Evolutionary conservation across 2,797 vertebrate genomes (phyloP).

Genomic region (Mormyrus hasselquistii): DNA sequence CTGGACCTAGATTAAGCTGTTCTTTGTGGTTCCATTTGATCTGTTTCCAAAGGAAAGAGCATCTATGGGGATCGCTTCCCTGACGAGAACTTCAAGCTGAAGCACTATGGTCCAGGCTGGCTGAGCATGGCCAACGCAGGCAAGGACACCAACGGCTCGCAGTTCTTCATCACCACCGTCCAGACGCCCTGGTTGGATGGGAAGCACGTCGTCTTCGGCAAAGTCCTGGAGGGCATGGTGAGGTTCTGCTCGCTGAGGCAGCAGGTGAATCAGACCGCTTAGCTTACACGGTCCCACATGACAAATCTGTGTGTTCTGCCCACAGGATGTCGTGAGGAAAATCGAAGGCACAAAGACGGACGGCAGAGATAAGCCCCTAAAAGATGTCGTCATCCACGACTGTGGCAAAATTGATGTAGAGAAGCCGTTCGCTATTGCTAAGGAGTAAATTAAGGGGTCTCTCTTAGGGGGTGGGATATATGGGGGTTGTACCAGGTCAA

Average conservation of each 20-base stretch:
- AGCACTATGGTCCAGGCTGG: conserved; percentile 86
- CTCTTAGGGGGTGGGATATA: neutral
- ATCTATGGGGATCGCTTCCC: conserved; percentile 94
- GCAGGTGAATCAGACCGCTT: neutral
- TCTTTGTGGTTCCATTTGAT: neutral
- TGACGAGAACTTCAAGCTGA: conserved; percentile 98
- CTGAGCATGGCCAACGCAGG: conserved; percentile 97
- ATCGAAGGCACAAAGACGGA: conserved; percentile 85
- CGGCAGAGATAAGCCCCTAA: conserved; percentile 79
- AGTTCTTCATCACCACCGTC: conserved; percentile 95
- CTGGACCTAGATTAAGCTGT: neutral
- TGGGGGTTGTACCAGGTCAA: conserved; percentile 34
- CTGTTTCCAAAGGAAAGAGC: conserved; percentile 74
- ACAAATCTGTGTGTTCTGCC: neutral
- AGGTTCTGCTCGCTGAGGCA: conserved; percentile 36
- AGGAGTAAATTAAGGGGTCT: conserved; percentile 64
- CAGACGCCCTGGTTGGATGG: conserved; percentile 84
- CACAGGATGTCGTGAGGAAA: conserved; percentile 78
- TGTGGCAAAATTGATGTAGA: conserved; percentile 82
- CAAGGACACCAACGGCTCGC: conserved; percentile 98
- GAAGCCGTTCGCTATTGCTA: conserved; percentile 84
- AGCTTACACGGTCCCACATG: neutral
- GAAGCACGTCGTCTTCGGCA: conserved; percentile 92
- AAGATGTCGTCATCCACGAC: conserved; percentile 74
- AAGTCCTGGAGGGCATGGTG: conserved; percentile 90